These are phyloP conservation scores for Drosophila pseudotakahashii DNA, from an alignment of 2,888 invertebrate genomes.

Conservation along the genomic window DNA sequence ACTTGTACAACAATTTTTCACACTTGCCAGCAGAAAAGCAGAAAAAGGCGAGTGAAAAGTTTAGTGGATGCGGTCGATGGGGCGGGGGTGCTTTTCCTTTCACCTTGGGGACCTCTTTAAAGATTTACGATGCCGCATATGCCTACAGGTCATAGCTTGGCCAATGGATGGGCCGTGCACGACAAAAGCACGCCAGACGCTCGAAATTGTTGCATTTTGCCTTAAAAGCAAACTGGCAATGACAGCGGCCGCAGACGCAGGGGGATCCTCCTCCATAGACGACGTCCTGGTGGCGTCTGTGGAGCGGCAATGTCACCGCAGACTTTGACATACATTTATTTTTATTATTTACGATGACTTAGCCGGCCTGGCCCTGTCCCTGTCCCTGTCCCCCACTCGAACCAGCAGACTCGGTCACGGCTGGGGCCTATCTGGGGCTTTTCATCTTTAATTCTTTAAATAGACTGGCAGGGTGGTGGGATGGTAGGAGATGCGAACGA, in stretches of 20 bases:
- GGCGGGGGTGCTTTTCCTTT: conserved; percentile 30
- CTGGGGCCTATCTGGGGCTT: conserved; percentile 61
- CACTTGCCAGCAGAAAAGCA: conserved; percentile 62
- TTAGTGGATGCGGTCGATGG: conserved; percentile 44
- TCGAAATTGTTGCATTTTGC: conserved; percentile 78
- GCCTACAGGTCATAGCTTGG: conserved; percentile 80
- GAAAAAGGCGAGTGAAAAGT: conserved; percentile 48
- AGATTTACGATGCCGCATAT: conserved; percentile 83
- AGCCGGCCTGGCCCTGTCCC: conserved; percentile 48
- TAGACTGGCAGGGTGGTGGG: conserved; percentile 58
- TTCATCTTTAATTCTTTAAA: conserved; percentile 80
- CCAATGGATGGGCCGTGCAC: conserved; percentile 41
- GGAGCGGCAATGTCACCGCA: conserved; percentile 67
- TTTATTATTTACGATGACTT: conserved; percentile 80
- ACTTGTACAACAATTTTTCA: conserved; percentile 79
- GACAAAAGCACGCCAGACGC: conserved; percentile 60
- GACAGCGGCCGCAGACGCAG: conserved; percentile 52
- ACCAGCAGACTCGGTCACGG: conserved; percentile 18
- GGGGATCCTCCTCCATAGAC: conserved; percentile 13
- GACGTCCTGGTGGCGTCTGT: conserved; percentile 31
- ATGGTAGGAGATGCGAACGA: conserved; percentile 28
- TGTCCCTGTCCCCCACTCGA: conserved; percentile 5
- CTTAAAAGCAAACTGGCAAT: conserved; percentile 72
- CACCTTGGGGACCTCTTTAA: conserved; percentile 81
- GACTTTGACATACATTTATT: conserved; percentile 80